Evolutionary conservation across 2,113 vertebrate genomes (phyloP), one percentile per base, ranked within the genome.

Genomic region (Equus quagga): DNA sequence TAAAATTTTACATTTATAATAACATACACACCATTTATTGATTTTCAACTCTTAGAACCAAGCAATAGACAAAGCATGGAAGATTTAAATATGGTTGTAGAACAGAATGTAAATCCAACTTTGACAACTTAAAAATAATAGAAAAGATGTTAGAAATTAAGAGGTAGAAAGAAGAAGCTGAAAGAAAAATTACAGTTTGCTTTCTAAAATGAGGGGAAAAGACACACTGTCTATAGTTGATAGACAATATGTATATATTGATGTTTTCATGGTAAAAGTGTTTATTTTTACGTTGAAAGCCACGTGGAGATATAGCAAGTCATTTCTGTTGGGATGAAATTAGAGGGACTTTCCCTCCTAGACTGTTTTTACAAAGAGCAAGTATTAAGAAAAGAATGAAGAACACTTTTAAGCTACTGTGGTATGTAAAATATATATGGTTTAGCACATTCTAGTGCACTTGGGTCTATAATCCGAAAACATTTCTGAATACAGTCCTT

Each of bases 241-340:
- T 19, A 79, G 19, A 36, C 46, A 76, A 28, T 26, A 58, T n/a
- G 26, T 60, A 36, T 7, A 54, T 46, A 69, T 36, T 24, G 46
- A 65, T 56, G n/a, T 85, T 85, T 92, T 67, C 62, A 81, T 3
- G 3, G 9, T 81, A 62, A 72, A 18, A 44, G 17, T 41, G 31
- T 78, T 88, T 49, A 87, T 81, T 76, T 67, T 28, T 83, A 58
- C 56, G 54, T 54, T 72, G 56, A 88, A 94, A 94, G 62, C n/a
- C 76, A 75, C 54, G 23, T 4, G 26, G 36, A 76, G 44, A 41
- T 6, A 83, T 4, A 76, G n/a, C 46, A 95, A 83, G 51, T 8
- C 36, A 95, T 67, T 75, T 90, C 69, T 83, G 11, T 23, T 46
- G 19, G 8, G 19, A 36, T 60, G 28, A 79, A 87, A 70, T 51